Evolutionary conservation across 2,888 invertebrate species (phyloP), one percentile per base, ranked within the genome.

Genomic region (Tachina fera): DNA sequence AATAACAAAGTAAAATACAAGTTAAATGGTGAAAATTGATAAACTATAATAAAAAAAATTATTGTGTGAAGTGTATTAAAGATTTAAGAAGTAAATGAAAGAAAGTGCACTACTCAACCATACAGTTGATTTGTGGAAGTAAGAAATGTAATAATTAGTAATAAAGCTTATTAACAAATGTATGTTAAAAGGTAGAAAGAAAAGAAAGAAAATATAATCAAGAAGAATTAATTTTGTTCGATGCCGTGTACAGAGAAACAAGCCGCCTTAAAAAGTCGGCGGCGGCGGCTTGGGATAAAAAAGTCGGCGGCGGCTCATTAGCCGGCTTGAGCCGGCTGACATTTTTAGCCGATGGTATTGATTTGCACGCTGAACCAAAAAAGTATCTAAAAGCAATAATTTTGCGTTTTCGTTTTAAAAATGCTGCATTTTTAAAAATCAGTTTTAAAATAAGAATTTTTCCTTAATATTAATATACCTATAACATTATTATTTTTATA

Each of bases 1-100:
- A 87, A 87, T 87, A 87, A 86, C 84, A 87, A 87, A 87, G 84
- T 67, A 76, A 87, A 87, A 87, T 81, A 70, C 41, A 71, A 63
- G 78, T 70, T 82, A 82, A 82, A 82, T 79, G 53, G 85, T 82
- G 78, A 83, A 86, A 82, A 82, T 78, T 81, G 16, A 56, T 72
- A 16, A 79, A 79, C 71, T 72, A 83, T 65, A 72, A 71, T 58
- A 68, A 0, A 31, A 22, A 39, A 71, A 58, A 53, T 45, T 22
- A 63, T 22, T 61, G 16, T 67, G 22, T 68, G 49, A n/a, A 47
- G 51, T 61, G 39, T 68, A 16, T 61, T 53, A 11, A 61, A 68
- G 49, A 75, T 61, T 53, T n/a, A 61, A 68, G 49, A 75, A 68
- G 68, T 39, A 51, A 74, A 75, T 63, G 22, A 41, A 76, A 56